Percentiles rank a stretch among this genome's conserved stretches.
Conservation (phyloP, 2,797 vertebrate species). For the Propithecus deckenii region DNA sequence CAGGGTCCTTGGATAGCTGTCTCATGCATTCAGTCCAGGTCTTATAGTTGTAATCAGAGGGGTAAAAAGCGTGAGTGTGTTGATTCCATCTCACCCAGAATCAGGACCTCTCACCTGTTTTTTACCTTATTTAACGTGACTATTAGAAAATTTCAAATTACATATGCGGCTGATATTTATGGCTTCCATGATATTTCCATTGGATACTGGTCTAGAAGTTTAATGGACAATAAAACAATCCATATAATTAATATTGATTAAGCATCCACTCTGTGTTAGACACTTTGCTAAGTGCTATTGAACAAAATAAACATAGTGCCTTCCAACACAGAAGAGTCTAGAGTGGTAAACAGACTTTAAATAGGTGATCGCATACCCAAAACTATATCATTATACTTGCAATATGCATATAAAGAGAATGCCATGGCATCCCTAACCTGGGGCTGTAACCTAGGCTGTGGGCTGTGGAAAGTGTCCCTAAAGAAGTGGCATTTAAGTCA, state of each 20-base stretch:
- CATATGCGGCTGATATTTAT: neutral
- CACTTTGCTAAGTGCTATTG: neutral
- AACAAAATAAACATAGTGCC: neutral
- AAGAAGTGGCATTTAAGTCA: neutral
- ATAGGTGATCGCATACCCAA: neutral
- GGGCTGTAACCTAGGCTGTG: neutral
- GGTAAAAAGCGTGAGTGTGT: neutral
- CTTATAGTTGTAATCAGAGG: neutral
- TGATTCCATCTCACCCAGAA: neutral
- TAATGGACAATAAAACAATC: neutral
- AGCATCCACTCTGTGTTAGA: neutral
- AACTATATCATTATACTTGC: neutral
- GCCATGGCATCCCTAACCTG: neutral
- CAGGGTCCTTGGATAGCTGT: neutral
- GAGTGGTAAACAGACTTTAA: neutral
- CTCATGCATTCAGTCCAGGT: too few species aligned
- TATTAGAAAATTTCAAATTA: neutral
- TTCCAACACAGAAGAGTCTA: neutral
- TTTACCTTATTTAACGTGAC: neutral
- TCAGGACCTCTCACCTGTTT: neutral
- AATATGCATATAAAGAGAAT: neutral
- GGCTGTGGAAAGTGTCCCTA: neutral
- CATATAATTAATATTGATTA: neutral
- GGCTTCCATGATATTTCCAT: neutral
- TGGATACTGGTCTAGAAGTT: neutral